These are phyloP conservation scores for Oligia fasciuncula DNA, from an alignment of 2,888 invertebrate species.

Conservation along the genomic window DNA sequence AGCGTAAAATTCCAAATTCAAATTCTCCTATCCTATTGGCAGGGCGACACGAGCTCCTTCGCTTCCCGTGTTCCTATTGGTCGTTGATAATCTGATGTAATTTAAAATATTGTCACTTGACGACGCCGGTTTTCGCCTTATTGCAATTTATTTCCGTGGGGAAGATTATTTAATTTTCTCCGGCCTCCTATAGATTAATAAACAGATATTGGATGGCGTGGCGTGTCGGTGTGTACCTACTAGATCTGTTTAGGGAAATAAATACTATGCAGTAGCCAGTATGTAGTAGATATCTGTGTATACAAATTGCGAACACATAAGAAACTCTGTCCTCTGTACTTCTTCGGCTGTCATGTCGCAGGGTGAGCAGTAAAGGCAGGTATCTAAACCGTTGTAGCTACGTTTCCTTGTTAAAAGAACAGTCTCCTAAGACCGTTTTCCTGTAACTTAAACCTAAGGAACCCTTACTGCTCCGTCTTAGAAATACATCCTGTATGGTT, in stretches of 20 bases:
- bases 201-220: constrained; percentile 79
- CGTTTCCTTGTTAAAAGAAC: neutral
- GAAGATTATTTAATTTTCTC: constrained; percentile 85
- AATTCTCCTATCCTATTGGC: constrained; percentile 79
- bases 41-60: constrained; percentile 64
- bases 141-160: constrained; percentile 87
- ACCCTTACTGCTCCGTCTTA: no score
- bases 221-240: constrained; percentile 50
- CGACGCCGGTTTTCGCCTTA: constrained; percentile 82
- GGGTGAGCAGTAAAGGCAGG: neutral
- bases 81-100: constrained; percentile 84
- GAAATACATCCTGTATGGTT: neutral
- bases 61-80: constrained; percentile 78
- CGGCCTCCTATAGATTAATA: constrained; percentile 81
- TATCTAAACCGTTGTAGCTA: neutral
- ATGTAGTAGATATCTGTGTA: neutral
- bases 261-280: neutral
- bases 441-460: neutral
- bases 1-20: constrained; percentile 82
- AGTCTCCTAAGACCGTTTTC: neutral
- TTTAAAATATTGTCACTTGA: constrained; percentile 88
- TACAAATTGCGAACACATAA: neutral
- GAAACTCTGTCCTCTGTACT: neutral
- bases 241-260: constrained; percentile 35
- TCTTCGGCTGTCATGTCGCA: neutral